Evolutionary conservation across 2,797 vertebrate genomes (phyloP).

Genomic region (Sebastes steindachneri): DNA sequence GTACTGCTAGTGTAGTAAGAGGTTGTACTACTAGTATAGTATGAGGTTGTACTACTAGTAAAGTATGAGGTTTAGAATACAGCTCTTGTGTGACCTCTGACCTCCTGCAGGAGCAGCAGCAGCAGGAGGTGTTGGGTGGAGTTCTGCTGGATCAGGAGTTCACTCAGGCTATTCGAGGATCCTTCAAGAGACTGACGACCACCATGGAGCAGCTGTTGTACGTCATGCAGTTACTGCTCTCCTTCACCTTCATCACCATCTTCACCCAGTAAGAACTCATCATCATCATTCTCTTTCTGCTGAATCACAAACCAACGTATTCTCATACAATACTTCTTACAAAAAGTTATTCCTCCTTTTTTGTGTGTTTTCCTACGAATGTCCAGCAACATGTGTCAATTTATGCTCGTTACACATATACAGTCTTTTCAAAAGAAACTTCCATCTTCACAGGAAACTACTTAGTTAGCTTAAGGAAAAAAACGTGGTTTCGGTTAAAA

Average conservation of each 20-base stretch:
- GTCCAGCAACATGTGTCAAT: too few species aligned
- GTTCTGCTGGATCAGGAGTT: constrained; percentile 67
- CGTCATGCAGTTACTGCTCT: constrained; percentile 81
- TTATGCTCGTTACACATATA: too few species aligned
- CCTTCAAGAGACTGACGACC: constrained; percentile 59
- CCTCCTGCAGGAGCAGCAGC: constrained; percentile 49
- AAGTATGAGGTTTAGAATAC: too few species aligned
- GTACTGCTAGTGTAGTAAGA: too few species aligned
- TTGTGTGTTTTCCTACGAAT: too few species aligned
- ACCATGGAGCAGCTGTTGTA: constrained; percentile 52
- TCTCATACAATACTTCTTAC: background rate
- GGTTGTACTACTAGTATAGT: too few species aligned
- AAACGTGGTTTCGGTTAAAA: too few species aligned
- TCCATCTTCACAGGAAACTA: too few species aligned
- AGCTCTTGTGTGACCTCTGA: background rate
- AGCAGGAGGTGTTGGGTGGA: constrained; percentile 62
- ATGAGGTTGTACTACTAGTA: too few species aligned
- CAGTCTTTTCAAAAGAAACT: too few species aligned
- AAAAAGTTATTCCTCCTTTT: too few species aligned
- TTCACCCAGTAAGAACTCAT: constrained; percentile 71
- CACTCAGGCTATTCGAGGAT: constrained; percentile 67
- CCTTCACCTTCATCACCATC: constrained; percentile 86
- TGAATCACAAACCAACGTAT: background rate
- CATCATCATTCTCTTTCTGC: background rate
- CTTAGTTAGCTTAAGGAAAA: too few species aligned